Evolutionary conservation across 2,113 vertebrate genomes (phyloP).

Genomic region (Amazona vittata): DNA sequence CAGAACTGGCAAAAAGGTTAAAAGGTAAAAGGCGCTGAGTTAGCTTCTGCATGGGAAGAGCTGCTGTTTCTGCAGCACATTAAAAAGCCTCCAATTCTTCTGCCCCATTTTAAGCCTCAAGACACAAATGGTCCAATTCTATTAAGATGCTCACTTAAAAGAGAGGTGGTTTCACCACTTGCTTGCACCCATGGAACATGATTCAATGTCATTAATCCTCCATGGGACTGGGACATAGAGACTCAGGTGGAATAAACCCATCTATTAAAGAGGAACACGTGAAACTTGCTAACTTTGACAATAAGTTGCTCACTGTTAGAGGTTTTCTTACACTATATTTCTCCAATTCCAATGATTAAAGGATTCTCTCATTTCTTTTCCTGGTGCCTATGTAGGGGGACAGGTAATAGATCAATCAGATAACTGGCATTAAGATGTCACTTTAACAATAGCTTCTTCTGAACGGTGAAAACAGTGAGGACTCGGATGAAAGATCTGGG

Average conservation of each 20-base stretch:
- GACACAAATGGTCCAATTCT: neutral
- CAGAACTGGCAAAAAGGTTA: neutral
- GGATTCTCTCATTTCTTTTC: neutral
- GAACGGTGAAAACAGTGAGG: neutral
- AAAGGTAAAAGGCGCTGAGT: neutral
- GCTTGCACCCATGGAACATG: rapidly evolving
- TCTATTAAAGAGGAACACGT: neutral
- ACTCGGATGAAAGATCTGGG: neutral
- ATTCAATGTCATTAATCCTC: neutral
- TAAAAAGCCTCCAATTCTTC: neutral
- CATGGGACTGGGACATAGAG: rapidly evolving
- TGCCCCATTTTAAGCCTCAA: neutral
- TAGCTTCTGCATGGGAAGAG: rapidly evolving
- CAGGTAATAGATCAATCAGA: constrained; percentile 38
- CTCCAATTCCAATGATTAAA: neutral
- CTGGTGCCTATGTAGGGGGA: neutral
- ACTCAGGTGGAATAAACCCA: neutral
- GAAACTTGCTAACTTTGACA: neutral
- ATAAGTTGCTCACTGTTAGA: neutral
- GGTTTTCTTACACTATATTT: neutral
- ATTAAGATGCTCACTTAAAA: neutral
- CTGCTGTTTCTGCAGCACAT: too few relatives aligned
- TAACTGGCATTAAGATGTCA: constrained; percentile 48
- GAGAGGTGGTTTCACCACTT: neutral
- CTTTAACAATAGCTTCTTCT: neutral